Conservation (phyloP, 2,888 invertebrate genomes). For the Ochropacha duplaris region DNA sequence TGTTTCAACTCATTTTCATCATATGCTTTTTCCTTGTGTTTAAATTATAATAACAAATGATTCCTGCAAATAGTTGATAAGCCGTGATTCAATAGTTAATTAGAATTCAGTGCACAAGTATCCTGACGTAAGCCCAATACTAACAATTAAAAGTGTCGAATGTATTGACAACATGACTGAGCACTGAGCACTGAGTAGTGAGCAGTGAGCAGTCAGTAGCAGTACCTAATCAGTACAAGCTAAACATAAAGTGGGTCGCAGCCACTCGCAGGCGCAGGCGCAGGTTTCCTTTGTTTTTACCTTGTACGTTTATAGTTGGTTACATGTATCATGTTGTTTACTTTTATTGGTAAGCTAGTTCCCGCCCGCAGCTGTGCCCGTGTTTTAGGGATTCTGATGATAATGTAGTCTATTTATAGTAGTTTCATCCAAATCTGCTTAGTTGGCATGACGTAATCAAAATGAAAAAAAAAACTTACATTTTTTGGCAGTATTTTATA, state of each 20-base stretch:
- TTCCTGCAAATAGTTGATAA: background rate
- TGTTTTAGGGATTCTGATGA: no score
- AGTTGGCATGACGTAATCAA: no score
- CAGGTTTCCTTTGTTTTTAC: background rate
- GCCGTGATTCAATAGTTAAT: background rate
- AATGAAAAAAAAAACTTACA: no score
- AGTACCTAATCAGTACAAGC: background rate
- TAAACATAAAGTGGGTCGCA: background rate
- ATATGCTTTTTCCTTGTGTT: background rate
- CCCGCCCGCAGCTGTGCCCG: no score
- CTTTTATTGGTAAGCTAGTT: no score
- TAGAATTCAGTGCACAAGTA: background rate
- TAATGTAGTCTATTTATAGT: no score
- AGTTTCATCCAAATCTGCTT: no score
- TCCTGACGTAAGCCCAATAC: background rate
- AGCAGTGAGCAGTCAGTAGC: no score
- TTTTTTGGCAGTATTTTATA: no score
- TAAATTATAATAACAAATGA: background rate
- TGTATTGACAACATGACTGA: background rate
- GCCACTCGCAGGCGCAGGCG: no score
- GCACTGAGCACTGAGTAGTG: no score
- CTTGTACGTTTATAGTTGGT: background rate
- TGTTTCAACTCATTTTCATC: background rate
- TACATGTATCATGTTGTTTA: background rate
- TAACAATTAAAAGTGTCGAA: no score